Evolutionary conservation across 2,888 invertebrate species (phyloP).

Genomic region (Pheosia gnoma): DNA sequence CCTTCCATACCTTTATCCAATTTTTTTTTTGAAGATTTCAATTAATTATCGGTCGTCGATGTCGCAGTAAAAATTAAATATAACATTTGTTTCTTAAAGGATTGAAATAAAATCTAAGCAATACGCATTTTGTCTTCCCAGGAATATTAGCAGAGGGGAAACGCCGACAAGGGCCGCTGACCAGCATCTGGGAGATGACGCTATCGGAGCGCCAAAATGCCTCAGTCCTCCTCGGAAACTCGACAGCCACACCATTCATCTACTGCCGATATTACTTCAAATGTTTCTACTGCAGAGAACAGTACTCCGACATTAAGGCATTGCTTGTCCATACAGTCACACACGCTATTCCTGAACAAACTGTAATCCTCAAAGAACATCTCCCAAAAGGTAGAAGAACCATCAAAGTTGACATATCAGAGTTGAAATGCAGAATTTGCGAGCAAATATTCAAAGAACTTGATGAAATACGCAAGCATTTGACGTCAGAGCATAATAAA

Average conservation of each 20-base stretch:
- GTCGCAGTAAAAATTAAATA: no score
- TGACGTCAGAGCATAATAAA: conserved; percentile 48
- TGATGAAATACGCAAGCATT: conserved; percentile 56
- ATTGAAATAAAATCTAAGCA: conserved; percentile 18
- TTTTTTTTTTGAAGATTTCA: no score
- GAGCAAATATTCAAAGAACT: conserved; percentile 41
- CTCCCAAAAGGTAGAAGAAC: conserved; percentile 66
- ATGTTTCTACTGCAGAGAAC: conserved; percentile 67
- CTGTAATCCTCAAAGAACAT: conserved; percentile 53
- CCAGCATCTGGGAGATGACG: conserved; percentile 71
- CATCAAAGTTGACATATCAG: conserved; percentile 68
- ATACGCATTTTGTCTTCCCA: conserved; percentile 51
- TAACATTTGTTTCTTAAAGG: no score
- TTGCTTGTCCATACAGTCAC: conserved; percentile 53
- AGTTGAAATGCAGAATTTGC: conserved; percentile 64
- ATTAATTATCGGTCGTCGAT: no score
- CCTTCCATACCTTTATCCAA: no score
- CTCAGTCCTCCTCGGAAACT: conserved; percentile 55
- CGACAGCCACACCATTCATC: conserved; percentile 62
- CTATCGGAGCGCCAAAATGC: conserved; percentile 68
- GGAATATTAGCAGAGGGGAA: conserved; percentile 39
- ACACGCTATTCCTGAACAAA: conserved; percentile 54
- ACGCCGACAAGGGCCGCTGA: conserved; percentile 53
- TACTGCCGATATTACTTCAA: conserved; percentile 70
- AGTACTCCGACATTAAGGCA: conserved; percentile 54